phyloP scores from a whole-genome alignment of 2,888 invertebrate genomes.

The Phorcus lineatus region DNA sequence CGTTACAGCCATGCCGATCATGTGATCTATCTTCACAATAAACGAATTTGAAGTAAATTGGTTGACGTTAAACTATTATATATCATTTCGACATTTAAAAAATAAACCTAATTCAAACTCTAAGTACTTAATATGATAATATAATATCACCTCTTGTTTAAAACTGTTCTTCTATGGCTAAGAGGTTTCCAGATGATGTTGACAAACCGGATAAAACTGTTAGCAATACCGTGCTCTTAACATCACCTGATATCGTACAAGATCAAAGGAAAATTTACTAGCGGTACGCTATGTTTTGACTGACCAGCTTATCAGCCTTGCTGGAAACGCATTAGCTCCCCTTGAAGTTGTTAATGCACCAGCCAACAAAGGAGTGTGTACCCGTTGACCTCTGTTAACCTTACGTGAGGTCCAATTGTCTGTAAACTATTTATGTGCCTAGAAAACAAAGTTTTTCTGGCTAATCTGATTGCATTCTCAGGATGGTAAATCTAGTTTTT shows the following conservation, averaged over 20 bases:
- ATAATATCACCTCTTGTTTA: too few relatives aligned
- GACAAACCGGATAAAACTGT: too few relatives aligned
- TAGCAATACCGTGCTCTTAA: too few relatives aligned
- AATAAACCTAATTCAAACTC: too few relatives aligned
- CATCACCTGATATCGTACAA: neutral
- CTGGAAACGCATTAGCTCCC: conserved; percentile 6
- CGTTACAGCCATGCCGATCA: too few relatives aligned
- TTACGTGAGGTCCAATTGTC: neutral
- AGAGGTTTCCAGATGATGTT: too few relatives aligned
- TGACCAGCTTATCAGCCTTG: conserved; percentile 16
- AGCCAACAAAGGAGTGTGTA: neutral
- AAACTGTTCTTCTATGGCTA: too few relatives aligned
- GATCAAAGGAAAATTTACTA: conserved; percentile 19
- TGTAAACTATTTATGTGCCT: neutral
- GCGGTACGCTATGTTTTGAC: conserved; percentile 18
- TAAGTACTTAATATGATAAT: too few relatives aligned
- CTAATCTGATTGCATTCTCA: neutral
- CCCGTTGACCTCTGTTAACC: neutral
- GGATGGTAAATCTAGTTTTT: neutral
- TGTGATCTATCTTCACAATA: too few relatives aligned
- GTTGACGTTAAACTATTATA: too few relatives aligned
- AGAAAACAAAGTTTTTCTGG: neutral
- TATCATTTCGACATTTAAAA: too few relatives aligned
- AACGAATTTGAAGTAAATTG: too few relatives aligned
- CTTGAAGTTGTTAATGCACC: conserved; percentile 11